These are phyloP conservation scores for Volucella zonaria DNA, from an alignment of 2,888 invertebrate genomes.

Conservation along the genomic window DNA sequence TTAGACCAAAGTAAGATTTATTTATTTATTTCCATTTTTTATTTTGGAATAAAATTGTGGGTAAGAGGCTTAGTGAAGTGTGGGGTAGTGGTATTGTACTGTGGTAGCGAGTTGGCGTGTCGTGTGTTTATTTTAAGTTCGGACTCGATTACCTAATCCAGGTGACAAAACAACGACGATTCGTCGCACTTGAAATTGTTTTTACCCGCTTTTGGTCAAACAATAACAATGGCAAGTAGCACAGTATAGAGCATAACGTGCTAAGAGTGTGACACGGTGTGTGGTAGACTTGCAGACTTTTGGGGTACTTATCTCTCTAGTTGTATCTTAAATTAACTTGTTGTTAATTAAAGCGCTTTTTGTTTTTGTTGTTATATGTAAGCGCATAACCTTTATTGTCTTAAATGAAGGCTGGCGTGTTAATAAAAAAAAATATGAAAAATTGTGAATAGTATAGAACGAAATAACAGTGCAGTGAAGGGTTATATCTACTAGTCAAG, in stretches of 20 bases:
- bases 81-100: not conserved
- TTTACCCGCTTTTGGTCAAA: conserved; percentile 47
- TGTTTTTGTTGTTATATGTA: conserved; percentile 14
- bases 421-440: not conserved
- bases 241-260: conserved; percentile 29
- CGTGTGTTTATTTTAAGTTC: conserved; percentile 46
- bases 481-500: not conserved
- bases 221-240: conserved; percentile 43
- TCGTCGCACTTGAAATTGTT: conserved; percentile 44
- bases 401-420: not conserved
- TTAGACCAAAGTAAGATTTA: conserved; percentile 11
- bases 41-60: conserved; percentile 52
- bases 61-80: not conserved
- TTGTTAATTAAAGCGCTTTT: conserved; percentile 29
- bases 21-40: not conserved
- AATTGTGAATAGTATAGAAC: not conserved
- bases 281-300: too few species aligned
- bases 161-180: conserved; percentile 53
- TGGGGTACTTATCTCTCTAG: not conserved
- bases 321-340: conserved; percentile 8
- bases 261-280: conserved; percentile 28
- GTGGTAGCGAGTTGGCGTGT: conserved; percentile 8
- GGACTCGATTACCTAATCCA: conserved; percentile 62
- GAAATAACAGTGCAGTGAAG: not conserved
- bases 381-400: conserved; percentile 7